Conservation (phyloP, 2,797 vertebrate species). For the Xenops minutus region DNA sequence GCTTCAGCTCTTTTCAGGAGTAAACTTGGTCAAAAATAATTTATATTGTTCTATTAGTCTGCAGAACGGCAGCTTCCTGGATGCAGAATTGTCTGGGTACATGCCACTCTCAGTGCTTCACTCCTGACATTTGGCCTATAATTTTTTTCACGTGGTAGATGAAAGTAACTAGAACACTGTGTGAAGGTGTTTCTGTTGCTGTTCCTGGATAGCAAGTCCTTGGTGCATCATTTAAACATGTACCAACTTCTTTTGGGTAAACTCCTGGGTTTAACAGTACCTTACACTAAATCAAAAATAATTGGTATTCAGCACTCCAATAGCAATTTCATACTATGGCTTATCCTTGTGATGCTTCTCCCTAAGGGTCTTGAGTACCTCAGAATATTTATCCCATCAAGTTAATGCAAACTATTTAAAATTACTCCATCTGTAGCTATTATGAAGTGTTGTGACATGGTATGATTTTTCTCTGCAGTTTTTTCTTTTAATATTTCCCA, state of each 20-base stretch:
- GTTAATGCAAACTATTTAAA: slow-evolving; percentile 59
- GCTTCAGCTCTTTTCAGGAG: not conserved
- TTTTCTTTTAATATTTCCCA: slow-evolving; percentile 29
- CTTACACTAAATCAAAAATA: slow-evolving; percentile 68
- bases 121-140: not conserved
- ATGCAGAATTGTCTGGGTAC: not conserved
- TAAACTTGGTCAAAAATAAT: not conserved
- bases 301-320: slow-evolving; percentile 64
- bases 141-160: not conserved
- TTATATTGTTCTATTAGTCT: not conserved
- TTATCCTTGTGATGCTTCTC: slow-evolving; percentile 51
- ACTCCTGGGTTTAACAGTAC: slow-evolving; percentile 53
- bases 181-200: not conserved
- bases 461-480: slow-evolving; percentile 16
- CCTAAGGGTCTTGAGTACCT: slow-evolving; percentile 48
- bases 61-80: not conserved
- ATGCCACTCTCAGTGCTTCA: not conserved
- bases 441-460: slow-evolving; percentile 58
- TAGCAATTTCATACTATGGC: slow-evolving; percentile 50
- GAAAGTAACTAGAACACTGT: not conserved
- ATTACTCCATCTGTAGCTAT: slow-evolving; percentile 57
- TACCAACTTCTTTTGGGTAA: slow-evolving; percentile 36
- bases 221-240: slow-evolving; percentile 37
- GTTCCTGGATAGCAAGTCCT: not conserved
- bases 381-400: slow-evolving; percentile 61